A percentile compares a stretch with the other conserved stretches of the same genome.
These are phyloP conservation scores for Cryptoprocta ferox DNA, from an alignment of 2,797 vertebrate species.

Conservation along the genomic window DNA sequence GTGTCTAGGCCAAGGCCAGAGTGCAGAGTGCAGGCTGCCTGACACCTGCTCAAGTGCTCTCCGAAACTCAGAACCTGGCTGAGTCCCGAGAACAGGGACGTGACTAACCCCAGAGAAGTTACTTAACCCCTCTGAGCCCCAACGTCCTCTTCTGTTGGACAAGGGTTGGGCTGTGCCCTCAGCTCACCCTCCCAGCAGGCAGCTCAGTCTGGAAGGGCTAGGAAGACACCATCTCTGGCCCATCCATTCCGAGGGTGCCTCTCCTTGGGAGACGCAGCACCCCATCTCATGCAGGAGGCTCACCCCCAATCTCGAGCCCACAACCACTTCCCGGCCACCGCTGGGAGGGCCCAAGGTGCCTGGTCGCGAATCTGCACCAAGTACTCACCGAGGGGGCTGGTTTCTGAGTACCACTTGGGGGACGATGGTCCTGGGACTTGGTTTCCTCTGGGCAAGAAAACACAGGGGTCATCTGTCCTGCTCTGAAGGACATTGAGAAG, in stretches of 20 bases:
- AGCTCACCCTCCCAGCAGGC: not conserved
- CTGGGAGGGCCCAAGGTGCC: not conserved
- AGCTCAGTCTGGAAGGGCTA: not conserved
- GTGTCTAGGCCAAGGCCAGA: not conserved
- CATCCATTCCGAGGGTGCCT: not conserved
- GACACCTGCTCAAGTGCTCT: not conserved
- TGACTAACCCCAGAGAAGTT: not conserved
- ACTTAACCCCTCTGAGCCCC: not conserved
- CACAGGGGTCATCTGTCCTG: not conserved
- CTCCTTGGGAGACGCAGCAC: not conserved
- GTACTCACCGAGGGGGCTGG: slow-evolving; percentile 85
- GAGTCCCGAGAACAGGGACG: not conserved
- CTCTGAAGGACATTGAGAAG: not conserved
- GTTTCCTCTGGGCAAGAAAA: slow-evolving; percentile 84
- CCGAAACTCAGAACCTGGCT: not conserved
- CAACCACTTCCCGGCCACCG: too few relatives aligned
- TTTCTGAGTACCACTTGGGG: slow-evolving; percentile 82
- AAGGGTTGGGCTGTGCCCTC: not conserved
- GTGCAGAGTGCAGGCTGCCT: not conserved
- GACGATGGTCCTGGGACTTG: slow-evolving; percentile 85
- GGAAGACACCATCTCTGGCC: not conserved
- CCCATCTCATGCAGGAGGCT: not conserved
- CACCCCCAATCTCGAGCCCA: not conserved
- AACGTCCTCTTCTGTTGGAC: not conserved
- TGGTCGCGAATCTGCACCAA: rapidly evolving